Conservation (phyloP, 2,113 vertebrate species). For the Hippocampus zosterae region DNA sequence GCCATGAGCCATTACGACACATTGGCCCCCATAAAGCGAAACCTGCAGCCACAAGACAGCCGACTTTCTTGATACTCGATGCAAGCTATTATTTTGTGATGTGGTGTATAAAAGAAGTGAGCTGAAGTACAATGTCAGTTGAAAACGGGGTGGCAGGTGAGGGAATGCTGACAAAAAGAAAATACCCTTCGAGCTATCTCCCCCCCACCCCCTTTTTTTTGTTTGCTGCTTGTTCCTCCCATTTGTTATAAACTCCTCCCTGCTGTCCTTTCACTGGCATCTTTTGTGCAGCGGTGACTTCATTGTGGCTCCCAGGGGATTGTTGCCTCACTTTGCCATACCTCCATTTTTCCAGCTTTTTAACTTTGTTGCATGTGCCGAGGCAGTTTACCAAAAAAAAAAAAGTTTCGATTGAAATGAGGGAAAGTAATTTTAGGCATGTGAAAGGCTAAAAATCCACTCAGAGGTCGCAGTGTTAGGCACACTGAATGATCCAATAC, state of each 20-base stretch:
- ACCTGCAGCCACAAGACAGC: constrained; percentile 5
- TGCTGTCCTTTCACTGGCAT: constrained; percentile 24
- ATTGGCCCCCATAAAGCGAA: not conserved
- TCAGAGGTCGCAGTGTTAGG: not conserved
- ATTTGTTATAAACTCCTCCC: constrained; percentile 4
- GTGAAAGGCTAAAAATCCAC: not conserved
- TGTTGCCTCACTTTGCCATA: constrained; percentile 13
- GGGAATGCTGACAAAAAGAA: not conserved
- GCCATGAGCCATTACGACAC: constrained; percentile 1
- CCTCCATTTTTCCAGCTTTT: constrained; percentile 34
- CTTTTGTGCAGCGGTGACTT: constrained; percentile 47
- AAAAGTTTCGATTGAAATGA: not conserved
- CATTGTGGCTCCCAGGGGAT: constrained; percentile 58
- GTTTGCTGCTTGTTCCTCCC: constrained; percentile 1
- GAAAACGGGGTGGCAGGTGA: not conserved
- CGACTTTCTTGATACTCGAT: constrained; percentile 1
- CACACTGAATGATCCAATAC: not conserved
- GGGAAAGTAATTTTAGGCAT: not conserved
- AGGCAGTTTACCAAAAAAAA: not conserved
- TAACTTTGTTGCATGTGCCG: constrained; percentile 24
- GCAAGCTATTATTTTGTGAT: not conserved
- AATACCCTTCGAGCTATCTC: not conserved
- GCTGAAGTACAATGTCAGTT: not conserved
- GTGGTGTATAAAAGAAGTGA: not conserved
- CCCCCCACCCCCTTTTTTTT: not conserved